Conservation (phyloP, 2,113 vertebrate genomes). For the Blennius ocellaris region DNA sequence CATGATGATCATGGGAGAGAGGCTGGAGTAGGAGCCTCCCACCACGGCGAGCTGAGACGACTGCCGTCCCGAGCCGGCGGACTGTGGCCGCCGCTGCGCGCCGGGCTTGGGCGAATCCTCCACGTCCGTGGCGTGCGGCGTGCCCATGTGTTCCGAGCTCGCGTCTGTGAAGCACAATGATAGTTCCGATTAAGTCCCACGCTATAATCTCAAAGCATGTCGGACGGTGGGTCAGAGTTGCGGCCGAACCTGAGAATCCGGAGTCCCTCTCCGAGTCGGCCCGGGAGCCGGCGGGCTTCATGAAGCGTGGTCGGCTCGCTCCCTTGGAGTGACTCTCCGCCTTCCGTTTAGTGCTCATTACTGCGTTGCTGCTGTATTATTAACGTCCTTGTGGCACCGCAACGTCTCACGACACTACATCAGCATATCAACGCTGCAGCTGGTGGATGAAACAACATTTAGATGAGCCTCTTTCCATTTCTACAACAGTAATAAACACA, state of each 20-base stretch:
- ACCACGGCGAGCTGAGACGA: conserved; percentile 75
- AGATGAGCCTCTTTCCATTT: neutral
- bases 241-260: conserved; percentile 90
- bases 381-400: neutral
- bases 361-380: conserved; percentile 21
- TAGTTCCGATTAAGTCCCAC: neutral
- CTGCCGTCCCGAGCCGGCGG: conserved; percentile 56
- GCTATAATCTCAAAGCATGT: neutral
- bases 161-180: conserved; percentile 80
- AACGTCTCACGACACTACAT: conserved; percentile 26
- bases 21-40: conserved; percentile 80
- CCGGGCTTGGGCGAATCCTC: conserved; percentile 78
- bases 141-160: conserved; percentile 87
- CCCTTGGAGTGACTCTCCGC: conserved; percentile 57
- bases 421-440: conserved; percentile 22
- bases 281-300: conserved; percentile 57
- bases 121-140: conserved; percentile 85
- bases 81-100: conserved; percentile 60
- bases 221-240: neutral
- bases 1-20: conserved; percentile 93
- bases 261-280: conserved; percentile 92
- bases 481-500: neutral
- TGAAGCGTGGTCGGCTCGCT: conserved; percentile 49
- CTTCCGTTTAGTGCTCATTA: conserved; percentile 77
- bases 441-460: conserved; percentile 10